Conservation (phyloP, 2,888 invertebrate genomes). For the Apamea epomidion region DNA sequence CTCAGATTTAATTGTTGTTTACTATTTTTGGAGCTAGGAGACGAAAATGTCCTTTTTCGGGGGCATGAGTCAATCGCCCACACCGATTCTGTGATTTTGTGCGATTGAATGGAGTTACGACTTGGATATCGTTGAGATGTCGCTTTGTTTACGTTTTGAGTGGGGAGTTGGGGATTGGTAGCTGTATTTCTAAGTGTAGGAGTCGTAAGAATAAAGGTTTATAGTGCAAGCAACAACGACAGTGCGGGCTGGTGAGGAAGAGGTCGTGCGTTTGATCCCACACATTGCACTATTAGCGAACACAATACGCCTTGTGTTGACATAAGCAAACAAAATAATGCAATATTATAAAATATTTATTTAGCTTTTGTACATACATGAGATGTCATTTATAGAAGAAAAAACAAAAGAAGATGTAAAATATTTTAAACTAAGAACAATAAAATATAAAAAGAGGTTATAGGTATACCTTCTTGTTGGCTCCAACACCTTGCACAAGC, state of each 20-base stretch:
- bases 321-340: neutral
- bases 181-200: neutral
- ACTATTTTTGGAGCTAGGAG: conserved; percentile 67
- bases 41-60: conserved; percentile 70
- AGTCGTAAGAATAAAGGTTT: neutral
- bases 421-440: too few species aligned
- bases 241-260: neutral
- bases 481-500: neutral
- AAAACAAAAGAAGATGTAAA: too few species aligned
- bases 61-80: conserved; percentile 73
- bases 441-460: too few species aligned
- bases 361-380: too few species aligned
- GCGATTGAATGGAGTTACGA: conserved; percentile 60
- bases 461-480: too few species aligned
- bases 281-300: neutral
- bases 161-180: neutral
- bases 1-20: conserved; percentile 68
- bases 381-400: too few species aligned
- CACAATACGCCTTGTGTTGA: neutral
- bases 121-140: conserved; percentile 36
- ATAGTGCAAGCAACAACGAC: neutral
- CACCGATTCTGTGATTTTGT: conserved; percentile 61
- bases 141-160: conserved; percentile 42
- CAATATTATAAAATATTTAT: too few species aligned
- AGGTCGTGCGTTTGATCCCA: neutral